Percentiles rank a stretch among this genome's conserved stretches.
These are phyloP conservation scores for Bothrops alternatus DNA, from an alignment of 2,797 vertebrate genomes.

Conservation along the genomic window DNA sequence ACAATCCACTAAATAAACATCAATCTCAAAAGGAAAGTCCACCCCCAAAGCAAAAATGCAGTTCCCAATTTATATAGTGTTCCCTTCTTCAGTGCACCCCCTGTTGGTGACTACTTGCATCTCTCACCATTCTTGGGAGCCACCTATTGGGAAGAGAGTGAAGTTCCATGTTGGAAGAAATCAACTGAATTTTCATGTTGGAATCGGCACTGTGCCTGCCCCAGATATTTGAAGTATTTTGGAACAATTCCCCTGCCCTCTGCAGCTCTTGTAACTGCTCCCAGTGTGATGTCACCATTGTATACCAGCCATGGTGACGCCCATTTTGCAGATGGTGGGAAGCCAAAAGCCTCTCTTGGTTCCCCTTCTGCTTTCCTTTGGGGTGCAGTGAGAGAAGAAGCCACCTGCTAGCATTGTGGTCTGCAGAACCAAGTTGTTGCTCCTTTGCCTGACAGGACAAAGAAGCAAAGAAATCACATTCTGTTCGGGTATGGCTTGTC, in stretches of 20 bases:
- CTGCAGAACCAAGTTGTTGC: no score
- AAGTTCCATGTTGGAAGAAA: constrained; percentile 96
- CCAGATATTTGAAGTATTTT: constrained; percentile 98
- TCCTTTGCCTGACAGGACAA: background rate
- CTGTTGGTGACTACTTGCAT: background rate
- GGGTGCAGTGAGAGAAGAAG: background rate
- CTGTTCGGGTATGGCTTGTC: background rate
- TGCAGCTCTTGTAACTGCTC: constrained; percentile 93
- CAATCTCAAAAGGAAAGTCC: background rate
- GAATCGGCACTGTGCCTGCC: constrained; percentile 95
- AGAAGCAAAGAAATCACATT: background rate
- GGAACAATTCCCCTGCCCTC: constrained; percentile 81
- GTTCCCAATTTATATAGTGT: background rate
- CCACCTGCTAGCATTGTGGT: background rate
- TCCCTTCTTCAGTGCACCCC: background rate
- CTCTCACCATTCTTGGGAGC: constrained; percentile 79
- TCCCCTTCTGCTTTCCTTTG: constrained; percentile 81
- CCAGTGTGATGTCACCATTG: constrained; percentile 89
- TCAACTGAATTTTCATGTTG: constrained; percentile 96
- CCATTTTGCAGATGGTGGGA: constrained; percentile 86
- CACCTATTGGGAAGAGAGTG: constrained; percentile 89
- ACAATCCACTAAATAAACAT: background rate
- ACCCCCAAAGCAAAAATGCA: background rate
- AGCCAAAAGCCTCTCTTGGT: constrained; percentile 75
- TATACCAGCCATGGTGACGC: constrained; percentile 90